A percentile compares a stretch with the other conserved stretches of the same genome.
Conservation (phyloP, 2,797 vertebrate genomes). For the Phrynocephalus vlangalii region DNA sequence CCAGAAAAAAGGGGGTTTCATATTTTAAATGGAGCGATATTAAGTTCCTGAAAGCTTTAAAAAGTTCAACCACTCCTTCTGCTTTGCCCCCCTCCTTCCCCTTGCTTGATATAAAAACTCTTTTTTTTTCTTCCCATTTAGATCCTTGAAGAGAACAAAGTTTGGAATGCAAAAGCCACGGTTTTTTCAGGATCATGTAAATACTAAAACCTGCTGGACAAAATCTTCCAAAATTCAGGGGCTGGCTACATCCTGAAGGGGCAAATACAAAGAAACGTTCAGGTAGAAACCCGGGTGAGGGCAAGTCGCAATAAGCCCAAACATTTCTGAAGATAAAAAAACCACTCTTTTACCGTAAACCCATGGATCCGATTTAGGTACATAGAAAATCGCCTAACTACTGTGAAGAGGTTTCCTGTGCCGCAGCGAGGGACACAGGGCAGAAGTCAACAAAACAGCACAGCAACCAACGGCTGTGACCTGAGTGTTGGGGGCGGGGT, state of each 20-base stretch:
- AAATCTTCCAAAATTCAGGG: conserved; percentile 94
- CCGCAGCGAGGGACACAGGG: conserved; percentile 94
- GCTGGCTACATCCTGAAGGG: conserved; percentile 95
- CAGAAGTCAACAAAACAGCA: conserved; percentile 93
- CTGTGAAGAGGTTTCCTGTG: conserved; percentile 92
- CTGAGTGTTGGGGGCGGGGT: conserved; percentile 97
- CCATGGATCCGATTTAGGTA: conserved; percentile 94
- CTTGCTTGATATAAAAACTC: not conserved
- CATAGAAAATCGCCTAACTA: conserved; percentile 97
- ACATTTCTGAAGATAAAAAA: conserved; percentile 98
- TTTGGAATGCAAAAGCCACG: conserved; percentile 97
- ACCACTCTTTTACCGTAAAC: conserved; percentile 93
- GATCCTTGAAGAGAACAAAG: conserved; percentile 94
- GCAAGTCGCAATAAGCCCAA: conserved; percentile 95
- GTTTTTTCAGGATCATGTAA: conserved; percentile 96
- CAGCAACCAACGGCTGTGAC: conserved; percentile 93
- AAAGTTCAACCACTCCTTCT: not conserved
- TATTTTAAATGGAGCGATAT: not conserved
- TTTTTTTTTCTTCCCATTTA: conserved; percentile 68
- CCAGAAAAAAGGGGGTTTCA: not conserved
- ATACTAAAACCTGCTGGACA: conserved; percentile 99
- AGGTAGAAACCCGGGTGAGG: conserved; percentile 93
- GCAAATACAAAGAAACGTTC: conserved; percentile 95
- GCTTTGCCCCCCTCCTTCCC: no score
- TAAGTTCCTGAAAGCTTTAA: not conserved